Conservation (phyloP, 2,888 invertebrate genomes). For the Aporophyla nigra region DNA sequence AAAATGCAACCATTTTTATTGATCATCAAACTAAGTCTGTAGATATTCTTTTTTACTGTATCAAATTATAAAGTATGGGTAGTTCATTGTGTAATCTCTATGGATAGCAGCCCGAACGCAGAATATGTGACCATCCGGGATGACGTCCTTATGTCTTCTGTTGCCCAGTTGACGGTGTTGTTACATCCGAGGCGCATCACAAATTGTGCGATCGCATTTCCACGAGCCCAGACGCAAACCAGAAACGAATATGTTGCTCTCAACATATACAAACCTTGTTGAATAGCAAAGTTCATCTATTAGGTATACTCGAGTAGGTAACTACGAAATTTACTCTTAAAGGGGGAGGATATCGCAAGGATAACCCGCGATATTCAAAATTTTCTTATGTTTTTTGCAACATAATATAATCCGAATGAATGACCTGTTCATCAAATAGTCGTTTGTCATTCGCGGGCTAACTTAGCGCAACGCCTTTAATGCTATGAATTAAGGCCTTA, state of each 20-base stretch:
- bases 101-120: background rate
- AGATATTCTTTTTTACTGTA: background rate
- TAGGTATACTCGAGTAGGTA: background rate
- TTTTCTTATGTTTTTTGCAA: too few species aligned
- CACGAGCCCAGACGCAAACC: background rate
- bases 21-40: background rate
- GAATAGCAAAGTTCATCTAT: background rate
- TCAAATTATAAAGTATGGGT: background rate
- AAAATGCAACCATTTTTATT: background rate
- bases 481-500: background rate
- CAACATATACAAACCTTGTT: background rate
- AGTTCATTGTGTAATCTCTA: background rate
- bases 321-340: background rate
- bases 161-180: background rate
- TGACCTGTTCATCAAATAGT: too few species aligned
- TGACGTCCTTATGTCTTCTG: background rate
- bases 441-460: too few species aligned
- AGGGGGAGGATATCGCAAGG: too few species aligned
- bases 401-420: too few species aligned
- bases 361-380: too few species aligned
- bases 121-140: background rate
- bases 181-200: background rate
- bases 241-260: background rate
- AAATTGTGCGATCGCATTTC: background rate
- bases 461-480: background rate